Conservation (phyloP, 2,797 vertebrate genomes). For the Loris lydekkerianus region DNA sequence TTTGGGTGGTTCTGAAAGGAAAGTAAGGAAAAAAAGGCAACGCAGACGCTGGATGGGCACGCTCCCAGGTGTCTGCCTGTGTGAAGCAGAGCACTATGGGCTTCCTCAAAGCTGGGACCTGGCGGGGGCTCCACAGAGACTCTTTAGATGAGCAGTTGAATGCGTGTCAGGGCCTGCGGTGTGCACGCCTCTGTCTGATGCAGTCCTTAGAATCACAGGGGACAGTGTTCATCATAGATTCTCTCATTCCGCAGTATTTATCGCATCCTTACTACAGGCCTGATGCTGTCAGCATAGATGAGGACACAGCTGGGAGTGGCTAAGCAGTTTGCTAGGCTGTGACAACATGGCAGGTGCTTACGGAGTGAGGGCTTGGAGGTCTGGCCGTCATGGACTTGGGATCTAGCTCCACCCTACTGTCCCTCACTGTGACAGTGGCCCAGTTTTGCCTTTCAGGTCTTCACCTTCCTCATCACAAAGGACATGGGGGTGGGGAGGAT, state of each 20-base stretch:
- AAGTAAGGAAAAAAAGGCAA: not conserved
- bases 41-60: not conserved
- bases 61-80: not conserved
- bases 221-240: not conserved
- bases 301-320: not conserved
- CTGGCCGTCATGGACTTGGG: not conserved
- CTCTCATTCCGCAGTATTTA: not conserved
- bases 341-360: too few species aligned
- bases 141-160: not conserved
- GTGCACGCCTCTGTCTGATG: not conserved
- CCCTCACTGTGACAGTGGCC: not conserved
- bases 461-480: not conserved
- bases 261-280: not conserved
- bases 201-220: not conserved
- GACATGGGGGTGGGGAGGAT: not conserved
- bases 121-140: not conserved
- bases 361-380: too few species aligned
- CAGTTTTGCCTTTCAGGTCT: not conserved
- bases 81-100: not conserved
- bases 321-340: not conserved
- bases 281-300: rapidly evolving
- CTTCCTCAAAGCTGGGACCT: not conserved
- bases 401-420: not conserved
- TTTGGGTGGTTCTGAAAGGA: not conserved
- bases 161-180: rapidly evolving